Evolutionary conservation across 2,888 invertebrate species (phyloP).

Genomic region (Fabriciana adippe): DNA sequence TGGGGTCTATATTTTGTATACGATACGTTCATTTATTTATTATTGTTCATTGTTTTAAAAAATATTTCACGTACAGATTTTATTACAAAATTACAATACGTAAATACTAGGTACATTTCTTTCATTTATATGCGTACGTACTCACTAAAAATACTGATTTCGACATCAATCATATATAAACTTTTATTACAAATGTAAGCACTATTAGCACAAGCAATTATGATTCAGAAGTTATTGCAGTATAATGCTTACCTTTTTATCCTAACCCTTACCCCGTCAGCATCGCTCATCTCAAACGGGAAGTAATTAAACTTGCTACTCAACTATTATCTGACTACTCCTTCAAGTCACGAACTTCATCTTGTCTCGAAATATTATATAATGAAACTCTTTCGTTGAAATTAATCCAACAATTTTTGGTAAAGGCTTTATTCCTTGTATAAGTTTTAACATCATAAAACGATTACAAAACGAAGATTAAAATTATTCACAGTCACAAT

Average conservation of each 20-base stretch:
- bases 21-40: too few species aligned
- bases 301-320: constrained; percentile 77
- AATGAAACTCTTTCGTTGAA: constrained; percentile 50
- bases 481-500: not conserved
- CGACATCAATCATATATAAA: too few species aligned
- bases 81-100: too few species aligned
- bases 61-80: too few species aligned
- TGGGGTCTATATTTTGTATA: too few species aligned
- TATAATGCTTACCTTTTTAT: not conserved
- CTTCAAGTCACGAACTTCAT: constrained; percentile 62
- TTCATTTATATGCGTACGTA: too few species aligned
- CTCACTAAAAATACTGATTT: too few species aligned
- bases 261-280: constrained; percentile 5
- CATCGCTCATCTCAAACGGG: constrained; percentile 45
- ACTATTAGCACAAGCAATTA: too few species aligned
- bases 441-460: not conserved
- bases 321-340: constrained; percentile 70
- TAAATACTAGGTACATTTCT: too few species aligned
- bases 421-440: not conserved
- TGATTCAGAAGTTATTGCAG: not conserved
- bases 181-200: too few species aligned
- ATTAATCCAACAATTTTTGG: constrained; percentile 58
- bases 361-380: constrained; percentile 60
- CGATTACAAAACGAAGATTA: too few species aligned
- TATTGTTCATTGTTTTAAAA: too few species aligned